Evolutionary conservation across 1,140 invertebrate genomes (phyloP), one percentile per base, ranked within the genome.

Genomic region (Cephus cinctus): DNA sequence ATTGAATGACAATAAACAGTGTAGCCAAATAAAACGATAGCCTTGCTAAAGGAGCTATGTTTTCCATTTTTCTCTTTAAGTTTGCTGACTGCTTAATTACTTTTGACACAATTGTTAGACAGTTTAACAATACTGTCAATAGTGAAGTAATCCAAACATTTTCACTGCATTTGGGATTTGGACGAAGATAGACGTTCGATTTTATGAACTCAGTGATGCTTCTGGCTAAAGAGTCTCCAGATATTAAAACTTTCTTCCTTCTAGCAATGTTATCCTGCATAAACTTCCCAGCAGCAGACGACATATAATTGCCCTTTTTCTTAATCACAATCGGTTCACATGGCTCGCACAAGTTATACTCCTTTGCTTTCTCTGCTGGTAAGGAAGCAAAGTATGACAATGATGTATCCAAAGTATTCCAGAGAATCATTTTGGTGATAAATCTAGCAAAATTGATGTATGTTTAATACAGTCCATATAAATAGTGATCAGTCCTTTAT

Each of bases 111-210:
- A 52, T 57, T 47, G 53, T 59, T 56, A 54, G 57, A 69, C 67
- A 61, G 55, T 69, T 56, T 50, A 66, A 58, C 53, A 61, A 62
- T 56, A 65, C 59, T 49, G 56, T 64, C 55, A 57, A 54, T 23
- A 52, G 56, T 32, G 41, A 51, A 20, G 23, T 19, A 9, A 52
- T 46, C 38, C 30, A 32, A 18, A 47, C 40, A 5, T 34, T 44
- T 36, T 39, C 1, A 3, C 34, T 22, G 19, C 19, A 16, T 44
- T 15, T 50, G 9, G 4, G 11, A 6, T 43, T 15, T 16, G n/a
- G 23, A 5, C n/a, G 34, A 9, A 15, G 6, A 38, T 38, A n/a
- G n/a, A n/a, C n/a, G n/a, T 30, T 6, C 25, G 23, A 5, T 14
- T 31, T 3, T 9, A 31, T 11, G 11, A 9, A 14, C 9, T 3